Conservation (phyloP, 2,888 invertebrate genomes). For the Mesodorylaimus sp. region DNA sequence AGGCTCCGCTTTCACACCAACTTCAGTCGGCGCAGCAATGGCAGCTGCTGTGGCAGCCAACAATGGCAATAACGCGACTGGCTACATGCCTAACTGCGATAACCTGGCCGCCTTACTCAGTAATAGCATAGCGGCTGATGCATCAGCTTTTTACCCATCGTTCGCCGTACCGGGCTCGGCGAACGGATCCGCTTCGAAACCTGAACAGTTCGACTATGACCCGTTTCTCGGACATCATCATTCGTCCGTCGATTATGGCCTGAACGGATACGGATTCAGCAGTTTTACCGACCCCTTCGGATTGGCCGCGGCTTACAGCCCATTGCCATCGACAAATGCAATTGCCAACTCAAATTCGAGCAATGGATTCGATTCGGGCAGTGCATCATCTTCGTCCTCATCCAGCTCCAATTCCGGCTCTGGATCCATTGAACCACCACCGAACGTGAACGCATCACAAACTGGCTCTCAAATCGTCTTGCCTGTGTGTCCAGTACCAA, state of each 20-base stretch:
- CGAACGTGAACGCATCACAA: background rate
- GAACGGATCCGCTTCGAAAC: no score
- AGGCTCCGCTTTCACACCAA: no score
- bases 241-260: background rate
- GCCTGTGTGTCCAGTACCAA: background rate
- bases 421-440: no score
- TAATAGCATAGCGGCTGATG: slow-evolving; percentile 2
- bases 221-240: background rate
- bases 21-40: no score
- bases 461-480: background rate
- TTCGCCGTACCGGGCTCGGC: no score
- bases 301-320: background rate
- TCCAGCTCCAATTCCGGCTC: no score
- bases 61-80: no score
- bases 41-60: no score
- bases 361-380: background rate
- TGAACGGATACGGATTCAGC: no score
- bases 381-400: no score
- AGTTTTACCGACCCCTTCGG: background rate
- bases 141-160: slow-evolving; percentile 6
- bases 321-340: background rate
- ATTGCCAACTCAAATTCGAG: no score
- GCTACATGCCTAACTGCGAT: slow-evolving; percentile 7
- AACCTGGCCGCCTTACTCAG: slow-evolving; percentile 10
- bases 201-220: background rate